Conservation (phyloP, 92 coral and sea anemone genomes). For the Palythoa heliodiscus region DNA sequence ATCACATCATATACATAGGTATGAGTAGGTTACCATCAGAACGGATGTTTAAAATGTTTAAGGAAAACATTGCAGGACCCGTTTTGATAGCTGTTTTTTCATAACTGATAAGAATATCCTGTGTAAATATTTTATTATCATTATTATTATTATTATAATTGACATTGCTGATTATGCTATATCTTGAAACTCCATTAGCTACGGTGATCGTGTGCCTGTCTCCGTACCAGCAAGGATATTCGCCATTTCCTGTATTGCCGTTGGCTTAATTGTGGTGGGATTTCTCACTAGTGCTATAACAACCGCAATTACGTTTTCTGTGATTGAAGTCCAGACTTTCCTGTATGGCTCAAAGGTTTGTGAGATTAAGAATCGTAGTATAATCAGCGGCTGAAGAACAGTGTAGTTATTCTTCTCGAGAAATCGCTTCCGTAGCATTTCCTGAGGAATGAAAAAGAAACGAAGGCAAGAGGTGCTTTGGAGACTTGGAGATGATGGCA, state of each 20-base stretch:
- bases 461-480: too few relatives aligned
- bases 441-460: too few relatives aligned
- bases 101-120: too few relatives aligned
- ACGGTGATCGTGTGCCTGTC: slow-evolving; percentile 70
- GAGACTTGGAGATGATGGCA: too few relatives aligned
- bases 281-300: slow-evolving; percentile 66
- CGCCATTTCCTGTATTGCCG: slow-evolving; percentile 62
- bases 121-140: too few relatives aligned
- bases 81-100: too few relatives aligned
- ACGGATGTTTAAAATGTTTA: too few relatives aligned
- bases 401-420: background rate
- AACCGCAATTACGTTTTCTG: slow-evolving; percentile 57
- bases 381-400: background rate
- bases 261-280: slow-evolving; percentile 66
- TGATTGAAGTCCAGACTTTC: slow-evolving; percentile 48
- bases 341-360: slow-evolving; percentile 71
- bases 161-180: background rate
- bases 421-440: too few relatives aligned
- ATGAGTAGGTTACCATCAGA: too few relatives aligned
- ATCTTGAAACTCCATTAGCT: slow-evolving; percentile 28
- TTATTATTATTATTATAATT: too few relatives aligned
- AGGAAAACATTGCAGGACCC: too few relatives aligned
- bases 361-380: background rate
- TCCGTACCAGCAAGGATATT: slow-evolving; percentile 50
- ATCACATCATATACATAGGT: too few relatives aligned